A percentile compares a stretch with the other conserved stretches of the same genome.
phyloP scores from a whole-genome alignment of 2,797 vertebrate genomes.

The Tadarida brasiliensis region DNA sequence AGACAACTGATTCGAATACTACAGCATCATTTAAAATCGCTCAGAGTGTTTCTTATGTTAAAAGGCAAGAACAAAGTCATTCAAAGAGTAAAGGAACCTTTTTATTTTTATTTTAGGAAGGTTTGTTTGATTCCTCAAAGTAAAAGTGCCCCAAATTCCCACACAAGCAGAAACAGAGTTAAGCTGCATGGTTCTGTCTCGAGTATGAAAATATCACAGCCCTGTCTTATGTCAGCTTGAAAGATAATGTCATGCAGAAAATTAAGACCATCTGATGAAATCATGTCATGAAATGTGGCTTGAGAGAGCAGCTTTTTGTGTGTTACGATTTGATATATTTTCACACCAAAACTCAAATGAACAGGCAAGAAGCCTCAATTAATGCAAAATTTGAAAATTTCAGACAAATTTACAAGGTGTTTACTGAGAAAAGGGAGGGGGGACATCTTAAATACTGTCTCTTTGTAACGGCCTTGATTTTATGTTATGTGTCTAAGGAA shows the following conservation, averaged over 20 bases:
- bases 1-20: constrained; percentile 53
- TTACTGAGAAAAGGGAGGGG: constrained; percentile 71
- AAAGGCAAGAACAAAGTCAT: constrained; percentile 73
- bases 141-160: constrained; percentile 76
- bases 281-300: constrained; percentile 81
- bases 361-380: constrained; percentile 77
- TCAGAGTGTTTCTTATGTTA: constrained; percentile 67
- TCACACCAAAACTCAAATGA: constrained; percentile 79
- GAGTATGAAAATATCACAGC: constrained; percentile 83
- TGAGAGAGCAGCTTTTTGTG: constrained; percentile 78
- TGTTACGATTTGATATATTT: constrained; percentile 77
- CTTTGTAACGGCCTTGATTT: constrained; percentile 68
- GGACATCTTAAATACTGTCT: constrained; percentile 54
- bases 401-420: constrained; percentile 77
- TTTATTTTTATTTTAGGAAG: constrained; percentile 61
- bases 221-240: constrained; percentile 81
- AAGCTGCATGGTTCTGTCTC: constrained; percentile 74
- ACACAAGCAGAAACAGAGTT: constrained; percentile 77
- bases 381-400: constrained; percentile 81
- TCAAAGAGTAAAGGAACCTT: constrained; percentile 61
- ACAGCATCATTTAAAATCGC: constrained; percentile 63
- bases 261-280: constrained; percentile 86
- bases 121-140: constrained; percentile 77
- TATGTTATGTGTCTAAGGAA: constrained; percentile 71
- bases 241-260: constrained; percentile 85